Conservation (phyloP, 2,113 vertebrate species). For the Pavo muticus region DNA sequence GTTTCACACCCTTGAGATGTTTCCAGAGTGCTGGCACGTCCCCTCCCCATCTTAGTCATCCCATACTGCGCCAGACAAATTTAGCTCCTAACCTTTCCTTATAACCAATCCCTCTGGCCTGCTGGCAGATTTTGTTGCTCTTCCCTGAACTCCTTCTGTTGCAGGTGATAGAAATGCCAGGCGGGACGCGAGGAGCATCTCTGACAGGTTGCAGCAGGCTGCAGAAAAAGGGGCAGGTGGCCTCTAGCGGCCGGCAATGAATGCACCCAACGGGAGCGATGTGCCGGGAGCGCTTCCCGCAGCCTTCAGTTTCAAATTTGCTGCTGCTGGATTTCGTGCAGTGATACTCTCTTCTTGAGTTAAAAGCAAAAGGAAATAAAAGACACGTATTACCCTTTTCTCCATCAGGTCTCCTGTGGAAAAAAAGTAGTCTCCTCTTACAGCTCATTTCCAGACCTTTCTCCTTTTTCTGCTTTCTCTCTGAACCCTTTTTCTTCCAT, state of each 20-base stretch:
- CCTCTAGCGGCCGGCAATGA: constrained; percentile 41
- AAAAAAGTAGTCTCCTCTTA: constrained; percentile 1
- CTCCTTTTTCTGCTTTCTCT: not conserved
- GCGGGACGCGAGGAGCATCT: not conserved
- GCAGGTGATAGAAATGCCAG: not conserved
- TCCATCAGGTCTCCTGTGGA: not conserved
- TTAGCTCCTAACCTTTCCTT: constrained; percentile 63
- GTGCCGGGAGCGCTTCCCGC: too few species aligned
- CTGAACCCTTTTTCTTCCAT: not conserved
- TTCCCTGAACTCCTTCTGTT: not conserved
- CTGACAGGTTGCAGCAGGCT: not conserved
- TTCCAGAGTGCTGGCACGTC: constrained; percentile 56
- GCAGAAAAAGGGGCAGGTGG: constrained; percentile 33
- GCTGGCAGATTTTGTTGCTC: not conserved
- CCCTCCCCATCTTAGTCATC: constrained; percentile 68
- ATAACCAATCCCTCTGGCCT: constrained; percentile 47
- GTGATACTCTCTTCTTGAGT: not conserved
- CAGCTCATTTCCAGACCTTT: constrained; percentile 8
- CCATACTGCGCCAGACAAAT: constrained; percentile 44
- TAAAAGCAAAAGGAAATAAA: not conserved
- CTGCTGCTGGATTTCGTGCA: constrained; percentile 14
- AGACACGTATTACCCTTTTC: not conserved
- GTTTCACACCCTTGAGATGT: constrained; percentile 49
- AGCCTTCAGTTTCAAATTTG: constrained; percentile 1
- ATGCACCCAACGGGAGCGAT: too few species aligned